Base-by-base conservation (phyloP, 2,113 vertebrate species). In the Nyctereutes procyonoides region DNA sequence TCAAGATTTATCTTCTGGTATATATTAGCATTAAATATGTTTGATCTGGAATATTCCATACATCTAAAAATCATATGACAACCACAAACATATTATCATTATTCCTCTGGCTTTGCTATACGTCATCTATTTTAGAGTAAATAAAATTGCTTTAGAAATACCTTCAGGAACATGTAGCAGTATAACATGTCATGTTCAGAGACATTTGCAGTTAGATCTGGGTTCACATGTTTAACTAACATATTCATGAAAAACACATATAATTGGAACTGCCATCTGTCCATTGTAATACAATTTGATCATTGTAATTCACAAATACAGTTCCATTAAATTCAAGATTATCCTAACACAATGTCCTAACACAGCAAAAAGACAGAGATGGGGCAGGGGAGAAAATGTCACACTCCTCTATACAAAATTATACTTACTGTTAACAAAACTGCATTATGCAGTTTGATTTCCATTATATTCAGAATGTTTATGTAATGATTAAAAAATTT, bases 211-310 rank as follows among this genome's bases (percentile, higher is more conserved):
- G 76, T 87, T 17, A 88, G 43, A 94, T 76, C 5, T 43, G 76
- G 35, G 51, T 53, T 92, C 82, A 93, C 20, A 79, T 43, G 87
- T 90, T 89, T 67, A 93, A 84, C 16, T 58, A 95, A 92, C 15
- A 19, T 74, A 32, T 69, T 95, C 74, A 76, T 87, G 62, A 79
- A 88, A 85, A 96, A 87, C 56, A 93, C 16, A 76, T 48, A 81
- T 89, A 89, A 97, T 71, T 92, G 74, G 48, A 96, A 84, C 14
- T 83, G 16, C 65, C 86, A 92, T 93, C 92, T 96, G 69, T 96
- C 74, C 32, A 10, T 43, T 89, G 35, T 51, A 90, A 87, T 80
- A 38, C 28, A 83, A 83, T 94, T 93, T 87, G 3, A 55, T 94
- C 56, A 92, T 0, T 84, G 48, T 22, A 96, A 95, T 93, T 97